Conservation (phyloP, 1,140 invertebrate species). For the Myzus persicae region DNA sequence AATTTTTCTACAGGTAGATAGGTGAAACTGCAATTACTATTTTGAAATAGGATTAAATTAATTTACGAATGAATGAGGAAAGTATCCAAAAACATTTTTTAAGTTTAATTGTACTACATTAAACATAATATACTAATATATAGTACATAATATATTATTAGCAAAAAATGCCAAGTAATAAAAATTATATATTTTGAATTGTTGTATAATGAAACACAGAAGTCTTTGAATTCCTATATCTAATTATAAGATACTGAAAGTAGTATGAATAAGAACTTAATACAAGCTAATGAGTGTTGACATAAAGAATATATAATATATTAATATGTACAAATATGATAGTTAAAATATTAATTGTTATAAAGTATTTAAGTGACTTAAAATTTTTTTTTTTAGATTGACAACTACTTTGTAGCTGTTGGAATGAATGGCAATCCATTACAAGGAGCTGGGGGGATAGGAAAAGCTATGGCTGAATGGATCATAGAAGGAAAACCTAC, state of each 20-base stretch:
- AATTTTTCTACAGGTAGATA: too few relatives aligned
- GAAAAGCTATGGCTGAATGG: conserved; percentile 78
- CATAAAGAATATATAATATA: too few relatives aligned
- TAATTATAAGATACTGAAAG: too few relatives aligned
- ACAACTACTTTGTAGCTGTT: conserved; percentile 85
- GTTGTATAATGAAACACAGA: too few relatives aligned
- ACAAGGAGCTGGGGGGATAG: conserved; percentile 78
- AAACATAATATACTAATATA: background rate
- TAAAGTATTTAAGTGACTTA: background rate
- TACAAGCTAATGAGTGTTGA: too few relatives aligned
- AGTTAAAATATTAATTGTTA: background rate
- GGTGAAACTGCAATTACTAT: too few relatives aligned
- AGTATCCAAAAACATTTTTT: background rate
- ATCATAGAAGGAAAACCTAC: conserved; percentile 74
- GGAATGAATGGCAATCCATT: conserved; percentile 74
- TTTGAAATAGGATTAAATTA: too few relatives aligned
- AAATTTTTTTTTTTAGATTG: conserved; percentile 62
- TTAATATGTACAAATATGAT: too few relatives aligned
- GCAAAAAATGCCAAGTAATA: too few relatives aligned
- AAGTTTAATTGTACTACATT: background rate
- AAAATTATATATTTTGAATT: background rate
- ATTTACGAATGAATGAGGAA: too few relatives aligned
- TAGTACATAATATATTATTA: too few relatives aligned
- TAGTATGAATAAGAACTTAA: background rate
- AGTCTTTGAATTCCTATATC: too few relatives aligned